These are phyloP conservation scores for Zosterops japonicus DNA, from an alignment of 2,113 vertebrate genomes.

Conservation along the genomic window DNA sequence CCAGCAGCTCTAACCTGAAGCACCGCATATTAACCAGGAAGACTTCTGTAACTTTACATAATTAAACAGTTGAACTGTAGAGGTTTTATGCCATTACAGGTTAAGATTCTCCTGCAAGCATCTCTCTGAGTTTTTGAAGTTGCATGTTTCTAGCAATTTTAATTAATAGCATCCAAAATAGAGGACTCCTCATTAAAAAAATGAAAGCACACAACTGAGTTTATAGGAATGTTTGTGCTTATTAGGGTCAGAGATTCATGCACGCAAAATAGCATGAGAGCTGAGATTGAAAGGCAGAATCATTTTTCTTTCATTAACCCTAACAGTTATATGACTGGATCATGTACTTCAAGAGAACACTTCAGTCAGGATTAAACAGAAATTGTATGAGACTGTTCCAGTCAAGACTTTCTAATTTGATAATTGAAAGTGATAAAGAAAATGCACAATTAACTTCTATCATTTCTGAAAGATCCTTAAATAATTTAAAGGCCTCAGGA, in stretches of 20 bases:
- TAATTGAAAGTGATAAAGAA: conserved; percentile 22
- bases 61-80: background rate
- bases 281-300: background rate
- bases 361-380: background rate
- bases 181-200: conserved; percentile 12
- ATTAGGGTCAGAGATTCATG: background rate
- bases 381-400: background rate
- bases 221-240: background rate
- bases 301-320: conserved; percentile 12
- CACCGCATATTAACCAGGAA: background rate
- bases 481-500: conserved; percentile 12
- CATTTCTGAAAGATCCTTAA: background rate
- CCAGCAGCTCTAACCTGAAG: background rate
- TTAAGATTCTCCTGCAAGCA: background rate
- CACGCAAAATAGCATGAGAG: background rate
- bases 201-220: background rate
- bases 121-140: background rate
- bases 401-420: conserved; percentile 1
- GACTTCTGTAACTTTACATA: background rate
- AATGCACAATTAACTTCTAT: background rate
- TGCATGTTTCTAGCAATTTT: background rate
- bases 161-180: background rate
- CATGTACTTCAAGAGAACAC: background rate
- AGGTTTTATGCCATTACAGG: background rate
- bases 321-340: background rate